A percentile compares a stretch with the other conserved stretches of the same genome.
Conservation (phyloP, 2,113 vertebrate genomes). For the Lynx canadensis region DNA sequence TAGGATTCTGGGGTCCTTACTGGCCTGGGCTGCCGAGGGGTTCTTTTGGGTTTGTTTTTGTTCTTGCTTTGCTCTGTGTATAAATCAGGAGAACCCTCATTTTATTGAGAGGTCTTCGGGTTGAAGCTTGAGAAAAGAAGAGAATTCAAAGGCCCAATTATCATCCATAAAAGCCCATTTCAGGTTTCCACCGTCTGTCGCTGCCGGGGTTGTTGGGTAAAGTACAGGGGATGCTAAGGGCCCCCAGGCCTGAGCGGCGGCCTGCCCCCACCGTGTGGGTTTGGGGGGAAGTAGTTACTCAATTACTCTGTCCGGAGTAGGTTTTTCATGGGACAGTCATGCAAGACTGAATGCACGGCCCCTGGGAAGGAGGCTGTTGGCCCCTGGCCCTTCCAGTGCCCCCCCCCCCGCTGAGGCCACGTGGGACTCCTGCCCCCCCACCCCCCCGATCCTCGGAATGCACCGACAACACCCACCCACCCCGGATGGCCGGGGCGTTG, state of each 20-base stretch:
- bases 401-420: neutral
- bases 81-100: neutral
- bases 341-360: rapidly evolving
- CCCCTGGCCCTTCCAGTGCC: neutral
- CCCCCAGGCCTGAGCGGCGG: neutral
- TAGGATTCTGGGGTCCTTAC: rapidly evolving
- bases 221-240: rapidly evolving
- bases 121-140: neutral
- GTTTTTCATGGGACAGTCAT: no score
- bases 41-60: neutral
- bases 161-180: neutral
- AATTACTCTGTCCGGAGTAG: rapidly evolving
- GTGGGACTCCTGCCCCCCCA: neutral
- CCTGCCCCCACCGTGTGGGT: rapidly evolving
- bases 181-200: rapidly evolving
- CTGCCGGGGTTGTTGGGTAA: rapidly evolving
- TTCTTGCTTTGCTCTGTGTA: neutral
- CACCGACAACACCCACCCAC: slow-evolving; percentile 53
- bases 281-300: rapidly evolving
- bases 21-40: no score
- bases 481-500: slow-evolving; percentile 75
- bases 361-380: neutral
- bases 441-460: slow-evolving; percentile 79
- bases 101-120: neutral
- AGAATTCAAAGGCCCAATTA: rapidly evolving